Evolutionary conservation across 2,797 vertebrate genomes (phyloP), one percentile per base, ranked within the genome.

Genomic region (Parotocinclus haroldoi): DNA sequence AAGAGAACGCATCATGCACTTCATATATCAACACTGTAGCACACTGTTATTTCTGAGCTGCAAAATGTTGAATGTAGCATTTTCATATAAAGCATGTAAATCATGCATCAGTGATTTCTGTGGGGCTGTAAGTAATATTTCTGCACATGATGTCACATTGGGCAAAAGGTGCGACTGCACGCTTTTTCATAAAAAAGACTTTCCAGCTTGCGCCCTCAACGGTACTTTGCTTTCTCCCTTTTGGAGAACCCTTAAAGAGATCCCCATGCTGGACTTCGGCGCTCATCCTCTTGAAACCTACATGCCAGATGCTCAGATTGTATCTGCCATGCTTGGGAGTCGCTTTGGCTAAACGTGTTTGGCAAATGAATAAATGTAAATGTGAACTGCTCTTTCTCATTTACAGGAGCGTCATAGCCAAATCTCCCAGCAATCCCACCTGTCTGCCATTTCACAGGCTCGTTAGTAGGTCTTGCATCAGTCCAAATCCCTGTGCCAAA

Each of bases 371-470:
- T 12, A 48, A 48, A 48, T 48, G 40, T 44, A 12, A 44, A 44
- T 44, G 40, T 44, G 40, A 44, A 46, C 10, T 13, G 44, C 44
- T 46, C 45, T 11, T 13, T 46, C 45, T 50, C 13, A 16, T 50
- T 16, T 16, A 16, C 13, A 1, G 48, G 12, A 40, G 17, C 10
- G 9, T 7, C 37, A 42, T 12, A n/a, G 38, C 12, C 60, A 53
- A 63, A 52, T 63, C 49, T 63, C 49, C 38, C 38, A 44, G 12
- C 51, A 53, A 42, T 53, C 61, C 38, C 38, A 27, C 37, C 51
- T n/a, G 37, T 18, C 46, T 27, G 17, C 12, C 9, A 50, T 50
- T 50, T 50, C 14, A 50, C 48, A 50, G 48, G n/a, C 48, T 50
- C 14, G 48, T 50, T 50, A 50, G 48, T 50, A 16, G 6, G 48